Evolutionary conservation across 2,797 vertebrate species (phyloP), one percentile per base, ranked within the genome.

Genomic region (Etheostoma nigrum): DNA sequence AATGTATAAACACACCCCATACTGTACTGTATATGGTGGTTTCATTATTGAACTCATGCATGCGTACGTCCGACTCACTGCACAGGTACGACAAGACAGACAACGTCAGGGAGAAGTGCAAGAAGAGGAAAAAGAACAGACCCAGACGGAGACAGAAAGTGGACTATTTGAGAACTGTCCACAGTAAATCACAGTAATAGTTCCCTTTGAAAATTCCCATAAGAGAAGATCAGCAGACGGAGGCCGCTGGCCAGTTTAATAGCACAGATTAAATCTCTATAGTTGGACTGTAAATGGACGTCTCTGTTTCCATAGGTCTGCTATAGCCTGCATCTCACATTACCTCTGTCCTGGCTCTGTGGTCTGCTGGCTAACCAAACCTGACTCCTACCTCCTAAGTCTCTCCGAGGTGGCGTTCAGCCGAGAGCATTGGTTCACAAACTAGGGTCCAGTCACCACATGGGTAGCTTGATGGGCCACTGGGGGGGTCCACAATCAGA

Each of bases 101-200:
- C 77, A 78, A 55, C 74, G 63, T 67, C 30, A 83, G 23, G 15
- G 25, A 72, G 67, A 83, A 10, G 78, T 76, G 73, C 48, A 47
- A 70, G 65, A 64, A 49, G 59, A 62, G 48, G 54, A 72, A 61
- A 87, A 79, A 72, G 73, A 84, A 66, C 75, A 82, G 87, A 86
- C 55, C 36, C 53, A 23, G 67, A 84, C 21, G 14, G 66, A 76
- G 78, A 70, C 71, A 81, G 67, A 67, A 44, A 30, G 63, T 27
- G 69, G 81, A 83, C 76, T 73, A 78, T 85, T 78, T 78, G 59
- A 78, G 66, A 78, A 30, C 42, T 27, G 55, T 75, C 48, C 82
- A 70, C 45, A 60, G 74, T 94, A 94, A 94, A 93, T 94, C 91
- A 92, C 59, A 53, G 30, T 85, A 83, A 92, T 91, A 83, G 86